Percentiles rank a stretch among this genome's conserved stretches.
Evolutionary conservation across 64 coral and sea anemone species (phyloP).

Genomic region (Acropora tenuis): DNA sequence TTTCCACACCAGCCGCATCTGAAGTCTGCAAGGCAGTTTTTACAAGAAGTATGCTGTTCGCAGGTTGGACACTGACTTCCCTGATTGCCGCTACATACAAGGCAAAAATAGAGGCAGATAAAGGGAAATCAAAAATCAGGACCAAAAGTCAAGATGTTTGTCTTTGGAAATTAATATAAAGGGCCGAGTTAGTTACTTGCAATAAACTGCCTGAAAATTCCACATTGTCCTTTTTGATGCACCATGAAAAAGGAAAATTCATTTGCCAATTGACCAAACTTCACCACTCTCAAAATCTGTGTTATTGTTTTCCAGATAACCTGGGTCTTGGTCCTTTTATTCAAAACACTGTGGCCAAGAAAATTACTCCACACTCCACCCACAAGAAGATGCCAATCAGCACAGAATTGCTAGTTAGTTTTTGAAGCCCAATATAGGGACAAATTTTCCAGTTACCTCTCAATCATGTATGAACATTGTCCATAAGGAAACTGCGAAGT

Average conservation of each 20-base stretch:
- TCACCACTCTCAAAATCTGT: too few relatives aligned
- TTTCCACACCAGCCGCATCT: conserved; percentile 97
- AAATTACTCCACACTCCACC: too few relatives aligned
- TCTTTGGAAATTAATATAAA: too few relatives aligned
- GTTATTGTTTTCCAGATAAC: too few relatives aligned
- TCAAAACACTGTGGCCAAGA: too few relatives aligned
- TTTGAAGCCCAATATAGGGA: not conserved
- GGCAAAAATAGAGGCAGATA: not conserved
- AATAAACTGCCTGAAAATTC: too few relatives aligned
- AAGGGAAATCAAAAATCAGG: not conserved
- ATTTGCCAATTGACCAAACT: too few relatives aligned
- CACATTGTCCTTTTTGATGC: too few relatives aligned
- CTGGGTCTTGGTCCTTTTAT: not conserved
- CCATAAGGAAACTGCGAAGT: conserved; percentile 70
- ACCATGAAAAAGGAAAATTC: too few relatives aligned
- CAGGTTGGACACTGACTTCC: conserved; percentile 64
- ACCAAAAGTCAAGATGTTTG: too few relatives aligned
- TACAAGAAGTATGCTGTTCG: conserved; percentile 57
- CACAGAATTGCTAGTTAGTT: not conserved
- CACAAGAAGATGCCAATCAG: not conserved
- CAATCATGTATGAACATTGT: conserved; percentile 76
- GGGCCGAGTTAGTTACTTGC: too few relatives aligned
- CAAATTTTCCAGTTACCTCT: conserved; percentile 38
- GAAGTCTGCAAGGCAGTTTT: conserved; percentile 49
- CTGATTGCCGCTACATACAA: not conserved